A percentile compares a stretch with the other conserved stretches of the same genome.
These are phyloP conservation scores for Colius striatus DNA, from an alignment of 2,113 vertebrate genomes.

Conservation along the genomic window DNA sequence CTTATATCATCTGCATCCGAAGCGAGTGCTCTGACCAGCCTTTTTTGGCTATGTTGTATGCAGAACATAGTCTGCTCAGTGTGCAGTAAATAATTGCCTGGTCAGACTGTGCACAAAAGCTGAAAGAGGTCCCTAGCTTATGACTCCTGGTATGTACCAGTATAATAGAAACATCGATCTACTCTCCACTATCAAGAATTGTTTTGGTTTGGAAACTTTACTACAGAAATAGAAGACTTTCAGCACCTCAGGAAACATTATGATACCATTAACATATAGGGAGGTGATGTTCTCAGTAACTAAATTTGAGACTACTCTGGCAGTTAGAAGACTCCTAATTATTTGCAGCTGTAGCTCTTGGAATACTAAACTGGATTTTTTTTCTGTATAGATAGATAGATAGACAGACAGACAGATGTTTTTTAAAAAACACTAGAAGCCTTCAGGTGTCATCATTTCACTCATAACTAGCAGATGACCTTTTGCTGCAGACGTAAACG, in stretches of 20 bases:
- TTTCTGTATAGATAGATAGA: background rate
- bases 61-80: background rate
- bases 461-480: background rate
- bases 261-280: background rate
- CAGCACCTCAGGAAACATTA: background rate
- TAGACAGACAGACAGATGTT: background rate
- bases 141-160: background rate
- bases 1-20: background rate
- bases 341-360: background rate
- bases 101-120: background rate
- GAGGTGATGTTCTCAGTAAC: background rate
- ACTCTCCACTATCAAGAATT: background rate
- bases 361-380: background rate
- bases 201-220: background rate
- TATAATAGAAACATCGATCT: background rate
- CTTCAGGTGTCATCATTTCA: background rate
- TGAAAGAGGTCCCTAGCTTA: background rate
- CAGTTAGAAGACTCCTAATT: background rate
- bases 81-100: background rate
- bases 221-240: conserved; percentile 2
- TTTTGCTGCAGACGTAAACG: background rate
- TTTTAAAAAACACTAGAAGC: background rate
- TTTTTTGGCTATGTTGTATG: background rate
- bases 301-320: background rate
- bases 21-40: background rate